phyloP scores from a whole-genome alignment of 2,888 invertebrate genomes.

The Drosophila lutescens region DNA sequence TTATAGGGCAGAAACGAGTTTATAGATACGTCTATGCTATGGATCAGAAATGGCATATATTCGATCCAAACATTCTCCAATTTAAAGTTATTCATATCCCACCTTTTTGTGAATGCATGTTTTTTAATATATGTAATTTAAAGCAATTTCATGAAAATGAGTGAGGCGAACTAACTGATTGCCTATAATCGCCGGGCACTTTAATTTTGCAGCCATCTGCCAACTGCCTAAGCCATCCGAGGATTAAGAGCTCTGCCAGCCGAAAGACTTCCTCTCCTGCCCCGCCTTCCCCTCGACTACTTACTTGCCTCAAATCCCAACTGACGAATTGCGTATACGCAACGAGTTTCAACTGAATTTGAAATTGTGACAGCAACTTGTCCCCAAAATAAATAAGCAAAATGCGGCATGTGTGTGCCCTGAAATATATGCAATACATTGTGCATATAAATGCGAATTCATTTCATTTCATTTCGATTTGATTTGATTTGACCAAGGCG shows the following conservation, averaged over 20 bases:
- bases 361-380: constrained; percentile 71
- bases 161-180: constrained; percentile 63
- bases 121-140: constrained; percentile 16
- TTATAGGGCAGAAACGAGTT: too few species aligned
- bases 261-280: constrained; percentile 29
- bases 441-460: constrained; percentile 68
- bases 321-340: constrained; percentile 56
- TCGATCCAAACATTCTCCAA: too few species aligned
- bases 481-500: constrained; percentile 40
- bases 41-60: too few species aligned
- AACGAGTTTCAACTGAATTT: constrained; percentile 62
- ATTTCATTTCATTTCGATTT: constrained; percentile 53
- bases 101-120: constrained; percentile 5
- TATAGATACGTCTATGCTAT: too few species aligned
- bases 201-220: constrained; percentile 73
- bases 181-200: constrained; percentile 68
- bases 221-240: constrained; percentile 68
- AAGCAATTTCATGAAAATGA: constrained; percentile 32
- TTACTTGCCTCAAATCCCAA: constrained; percentile 33
- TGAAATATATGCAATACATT: constrained; percentile 53
- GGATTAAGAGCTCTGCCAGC: constrained; percentile 62
- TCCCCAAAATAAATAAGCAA: constrained; percentile 67
- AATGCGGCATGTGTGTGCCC: constrained; percentile 30
- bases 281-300: neutral
- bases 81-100: too few species aligned